Base-by-base conservation (phyloP, 1,140 invertebrate species). In the Orussus abietinus region DNA sequence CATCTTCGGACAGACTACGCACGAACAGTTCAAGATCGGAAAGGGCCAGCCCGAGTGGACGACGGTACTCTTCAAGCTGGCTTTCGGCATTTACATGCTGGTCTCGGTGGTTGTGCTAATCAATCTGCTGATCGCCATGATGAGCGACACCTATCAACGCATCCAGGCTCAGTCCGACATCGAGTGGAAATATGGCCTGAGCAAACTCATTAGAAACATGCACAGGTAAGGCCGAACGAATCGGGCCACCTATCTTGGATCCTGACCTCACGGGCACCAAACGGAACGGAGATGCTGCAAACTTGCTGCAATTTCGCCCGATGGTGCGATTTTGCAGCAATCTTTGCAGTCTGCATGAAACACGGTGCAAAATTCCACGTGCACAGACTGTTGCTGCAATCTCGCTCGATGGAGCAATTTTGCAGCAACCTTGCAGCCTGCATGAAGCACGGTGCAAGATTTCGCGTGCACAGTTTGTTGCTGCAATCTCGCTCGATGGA, bases 131-230 rank as follows among this genome's bases (percentile, higher is more conserved):
- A 99, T 99, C 82, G 96, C 96, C 78, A 99, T 99, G 96, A 98
- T 99, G 96, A 96, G 92, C 62, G 96, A 99, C 78, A 99, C 96
- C 18, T 99, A 99, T 75, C 96, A 99, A 70, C 80, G 95, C 58
- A 99, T 99, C 66, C 86, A 97, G 79, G 92, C 95, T 29, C 95
- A 99, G 81, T 98, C 96, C n/a, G 96, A 99, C 73, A 97, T 96
- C 55, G 96, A 99, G 74, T 99, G 96, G 96, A 99, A 99, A 73
- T 99, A 96, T 66, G 96, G 96, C 19, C 74, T 98, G 54, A 97
- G 96, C 29, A 99, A 99, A 76, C 78, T 99, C 53, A 97, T 99
- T 61, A 79, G 95, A 51, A 96, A 96, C 64, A 99, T 99, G 95
- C 95, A 98, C 74, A 84, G 70, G 70, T 73, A 53, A 58, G 53